Evolutionary conservation across 2,113 vertebrate species (phyloP), one percentile per base, ranked within the genome.

Genomic region (Sprattus sprattus): DNA sequence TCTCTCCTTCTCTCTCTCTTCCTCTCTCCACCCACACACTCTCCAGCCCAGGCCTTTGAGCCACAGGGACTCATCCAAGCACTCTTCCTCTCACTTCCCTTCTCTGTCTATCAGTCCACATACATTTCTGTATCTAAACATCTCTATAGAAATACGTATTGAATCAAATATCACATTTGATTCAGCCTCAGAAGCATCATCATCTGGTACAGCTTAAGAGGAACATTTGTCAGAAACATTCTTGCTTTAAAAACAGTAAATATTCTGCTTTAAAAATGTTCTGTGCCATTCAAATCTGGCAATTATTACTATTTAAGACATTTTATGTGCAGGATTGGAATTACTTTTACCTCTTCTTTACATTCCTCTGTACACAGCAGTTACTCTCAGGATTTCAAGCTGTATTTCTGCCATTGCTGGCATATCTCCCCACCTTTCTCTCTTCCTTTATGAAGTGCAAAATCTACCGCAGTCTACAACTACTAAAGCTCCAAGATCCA

Each of bases 1-100:
- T 85, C 89, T 88, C 49, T 85, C 82, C 91, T 87, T 86, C 90
- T 90, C 88, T 86, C 64, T 75, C 87, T 87, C 89, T 87, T 20
- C 15, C 60, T 84, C 60, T 49, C 46, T 47, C 45, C 81, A 47
- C 87, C 87, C 71, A 82, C 84, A 45, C 81, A n/a, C 25, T 81
- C 82, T 64, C 39, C 39, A 50, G 60, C 44, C 84, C 52, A 10
- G 60, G 44, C n/a, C n/a, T 82, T 25, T 54, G 46, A 13, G 71
- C 45, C 83, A 44, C 84, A 82, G n/a, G 45, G 28, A 11, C 54
- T 49, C 49, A 47, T 22, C 32, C 80, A 47, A 10, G 45, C 64
- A 47, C 84, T 85, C 9, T 75, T 22, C 64, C 60, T 85, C 60
- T 81, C 60, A 57, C 60, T 78, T 20, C 44, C 15, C 39, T 20